phyloP scores from a whole-genome alignment of 2,888 invertebrate genomes.

The Trissonchulus sp. region DNA sequence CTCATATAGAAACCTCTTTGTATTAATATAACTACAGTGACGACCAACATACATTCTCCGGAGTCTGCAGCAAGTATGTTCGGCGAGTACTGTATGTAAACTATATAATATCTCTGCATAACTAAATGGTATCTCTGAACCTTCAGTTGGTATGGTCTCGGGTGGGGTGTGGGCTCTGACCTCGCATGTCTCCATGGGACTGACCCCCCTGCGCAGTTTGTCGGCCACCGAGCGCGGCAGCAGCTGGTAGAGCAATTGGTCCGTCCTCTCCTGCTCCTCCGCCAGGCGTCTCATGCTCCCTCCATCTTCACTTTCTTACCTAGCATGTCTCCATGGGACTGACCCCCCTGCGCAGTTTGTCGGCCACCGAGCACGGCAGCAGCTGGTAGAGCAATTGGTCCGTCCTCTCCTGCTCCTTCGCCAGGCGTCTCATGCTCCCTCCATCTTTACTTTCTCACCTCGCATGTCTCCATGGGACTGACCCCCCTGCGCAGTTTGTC shows the following conservation, averaged over 20 bases:
- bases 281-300: conserved; percentile 92
- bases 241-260: conserved; percentile 94
- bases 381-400: conserved; percentile 94
- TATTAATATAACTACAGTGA: too few relatives aligned
- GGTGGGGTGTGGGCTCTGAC: too few relatives aligned
- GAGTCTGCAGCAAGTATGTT: too few relatives aligned
- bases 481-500: conserved; percentile 86
- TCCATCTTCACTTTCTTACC: conserved; percentile 89
- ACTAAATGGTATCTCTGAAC: too few relatives aligned
- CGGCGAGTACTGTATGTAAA: too few relatives aligned
- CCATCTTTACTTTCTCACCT: conserved; percentile 66
- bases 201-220: conserved; percentile 82
- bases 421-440: conserved; percentile 89
- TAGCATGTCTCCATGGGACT: conserved; percentile 91
- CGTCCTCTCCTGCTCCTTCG: conserved; percentile 89
- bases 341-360: conserved; percentile 82
- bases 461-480: conserved; percentile 90
- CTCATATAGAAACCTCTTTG: too few relatives aligned
- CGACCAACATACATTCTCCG: too few relatives aligned
- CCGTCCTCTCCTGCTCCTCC: conserved; percentile 89
- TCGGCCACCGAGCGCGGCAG: conserved; percentile 97
- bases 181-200: conserved; percentile 92
- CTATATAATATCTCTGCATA: too few relatives aligned
- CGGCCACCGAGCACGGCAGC: conserved; percentile 97
- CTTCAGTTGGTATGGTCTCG: too few relatives aligned